Evolutionary conservation across 2,113 vertebrate species (phyloP), one percentile per base, ranked within the genome.

Genomic region (Diphyllodes magnificus): DNA sequence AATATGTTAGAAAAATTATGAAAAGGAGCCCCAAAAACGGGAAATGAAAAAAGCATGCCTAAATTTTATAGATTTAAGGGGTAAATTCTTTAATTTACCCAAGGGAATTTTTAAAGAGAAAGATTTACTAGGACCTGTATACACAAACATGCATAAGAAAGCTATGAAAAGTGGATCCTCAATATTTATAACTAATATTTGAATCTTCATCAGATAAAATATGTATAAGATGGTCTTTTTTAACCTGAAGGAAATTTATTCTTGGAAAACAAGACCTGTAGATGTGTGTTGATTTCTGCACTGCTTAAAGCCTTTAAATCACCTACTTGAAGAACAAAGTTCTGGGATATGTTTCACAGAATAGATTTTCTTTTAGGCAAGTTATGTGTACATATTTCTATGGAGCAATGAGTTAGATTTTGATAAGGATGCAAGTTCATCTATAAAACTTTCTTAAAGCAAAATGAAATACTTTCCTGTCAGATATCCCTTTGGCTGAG

Each of bases 391-490:
- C 33, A 37, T 54, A 28, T 71, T 93, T 90, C 15, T 44, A 5
- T 39, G 60, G 40, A 44, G 1, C 0, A 45, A 25, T 28, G 1
- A 60, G 8, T 14, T 56, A 35, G 2, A 44, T 35, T 82, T 61
- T 63, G 4, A 7, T 31, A 73, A 57, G 15, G 9, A 7, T 8
- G 1, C 1, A 10, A 88, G 4, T 8, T 65, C 2, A 35, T 25
- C 45, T 53, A 2, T 19, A 65, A 78, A 81, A 45, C 19, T 54
- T 81, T 44, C 13, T 40, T 40, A 37, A 27, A n/a, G 1, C 0
- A 19, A 44, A 77, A 22, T 11, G 2, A 84, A 78, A 37, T 3
- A 2, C 57, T 59, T 82, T 80, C 27, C 3, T 42, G 4, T 33
- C 7, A 18, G 15, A 42, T 42, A 56, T 10, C 4, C 11, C 5